These are phyloP conservation scores for Dynastes maya DNA, from an alignment of 2,888 invertebrate genomes.

Conservation along the genomic window DNA sequence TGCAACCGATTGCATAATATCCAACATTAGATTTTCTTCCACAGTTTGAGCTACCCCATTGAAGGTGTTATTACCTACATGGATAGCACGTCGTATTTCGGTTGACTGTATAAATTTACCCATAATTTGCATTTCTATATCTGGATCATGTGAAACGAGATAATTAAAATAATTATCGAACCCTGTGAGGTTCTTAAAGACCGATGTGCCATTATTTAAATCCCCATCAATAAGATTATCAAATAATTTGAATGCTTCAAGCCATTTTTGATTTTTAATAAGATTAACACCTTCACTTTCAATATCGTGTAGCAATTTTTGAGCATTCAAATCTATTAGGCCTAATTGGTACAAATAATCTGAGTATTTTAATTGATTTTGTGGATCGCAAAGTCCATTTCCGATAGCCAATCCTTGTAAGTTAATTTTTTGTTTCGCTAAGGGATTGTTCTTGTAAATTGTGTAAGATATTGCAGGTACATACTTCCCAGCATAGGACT, in stretches of 20 bases:
- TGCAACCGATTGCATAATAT: conserved; percentile 88
- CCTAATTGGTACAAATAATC: conserved; percentile 88
- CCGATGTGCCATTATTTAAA: conserved; percentile 73
- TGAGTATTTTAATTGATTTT: conserved; percentile 83
- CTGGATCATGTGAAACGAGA: conserved; percentile 75
- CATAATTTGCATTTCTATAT: conserved; percentile 72
- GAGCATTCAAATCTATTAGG: conserved; percentile 78
- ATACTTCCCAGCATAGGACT: conserved; percentile 90
- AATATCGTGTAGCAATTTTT: conserved; percentile 74
- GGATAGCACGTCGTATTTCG: conserved; percentile 81
- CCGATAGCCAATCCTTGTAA: conserved; percentile 83
- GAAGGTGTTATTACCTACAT: conserved; percentile 88
- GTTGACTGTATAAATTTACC: conserved; percentile 77
- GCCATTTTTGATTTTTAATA: conserved; percentile 78
- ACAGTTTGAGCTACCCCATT: conserved; percentile 77
- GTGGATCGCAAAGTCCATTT: conserved; percentile 86
- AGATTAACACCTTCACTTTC: conserved; percentile 75
- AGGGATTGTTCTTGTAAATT: conserved; percentile 78
- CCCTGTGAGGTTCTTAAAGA: conserved; percentile 84
- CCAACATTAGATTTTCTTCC: conserved; percentile 80
- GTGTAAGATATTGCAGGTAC: conserved; percentile 85
- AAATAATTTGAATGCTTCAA: conserved; percentile 81
- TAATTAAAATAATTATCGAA: conserved; percentile 85
- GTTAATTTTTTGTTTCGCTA: conserved; percentile 78
- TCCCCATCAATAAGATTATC: conserved; percentile 82